Evolutionary conservation across 2,888 invertebrate species (phyloP).

Genomic region (Chrysodeixis includens): DNA sequence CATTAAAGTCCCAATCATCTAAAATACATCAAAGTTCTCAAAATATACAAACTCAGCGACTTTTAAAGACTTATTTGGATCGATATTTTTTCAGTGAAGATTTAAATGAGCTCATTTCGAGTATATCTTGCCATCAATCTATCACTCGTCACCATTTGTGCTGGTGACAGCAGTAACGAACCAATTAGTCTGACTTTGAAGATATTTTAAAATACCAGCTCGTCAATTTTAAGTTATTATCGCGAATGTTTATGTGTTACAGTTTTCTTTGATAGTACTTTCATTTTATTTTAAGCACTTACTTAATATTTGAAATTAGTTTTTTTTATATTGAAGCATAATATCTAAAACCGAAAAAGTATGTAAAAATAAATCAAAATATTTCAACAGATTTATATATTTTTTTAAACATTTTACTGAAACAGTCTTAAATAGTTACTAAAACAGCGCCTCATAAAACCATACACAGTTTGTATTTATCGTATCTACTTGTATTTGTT

Average conservation of each 20-base stretch:
- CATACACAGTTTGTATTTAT: no score
- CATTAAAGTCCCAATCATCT: no score
- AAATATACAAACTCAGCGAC: background rate
- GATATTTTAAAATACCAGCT: slow-evolving; percentile 37
- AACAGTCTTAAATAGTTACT: no score
- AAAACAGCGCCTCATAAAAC: no score
- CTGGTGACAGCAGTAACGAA: slow-evolving; percentile 38
- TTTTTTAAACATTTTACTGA: no score
- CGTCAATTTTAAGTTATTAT: slow-evolving; percentile 28
- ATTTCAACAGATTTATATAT: no score
- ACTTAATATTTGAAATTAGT: background rate
- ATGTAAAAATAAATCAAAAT: no score
- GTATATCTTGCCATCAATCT: slow-evolving; percentile 47
- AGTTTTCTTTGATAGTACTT: slow-evolving; percentile 2
- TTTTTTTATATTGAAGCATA: no score
- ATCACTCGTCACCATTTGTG: slow-evolving; percentile 39
- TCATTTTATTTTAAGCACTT: slow-evolving; percentile 23
- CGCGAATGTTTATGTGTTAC: slow-evolving; percentile 21
- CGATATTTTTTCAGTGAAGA: slow-evolving; percentile 24
- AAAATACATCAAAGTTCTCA: no score
- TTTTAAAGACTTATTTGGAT: slow-evolving; percentile 11
- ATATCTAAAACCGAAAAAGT: no score
- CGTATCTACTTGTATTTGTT: no score
- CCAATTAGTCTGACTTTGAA: slow-evolving; percentile 40
- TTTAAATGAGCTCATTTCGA: slow-evolving; percentile 31